Percentiles rank a stretch among this genome's conserved stretches.
Evolutionary conservation across 1,140 invertebrate genomes (phyloP).

Genomic region (Brachystomella parvula): DNA sequence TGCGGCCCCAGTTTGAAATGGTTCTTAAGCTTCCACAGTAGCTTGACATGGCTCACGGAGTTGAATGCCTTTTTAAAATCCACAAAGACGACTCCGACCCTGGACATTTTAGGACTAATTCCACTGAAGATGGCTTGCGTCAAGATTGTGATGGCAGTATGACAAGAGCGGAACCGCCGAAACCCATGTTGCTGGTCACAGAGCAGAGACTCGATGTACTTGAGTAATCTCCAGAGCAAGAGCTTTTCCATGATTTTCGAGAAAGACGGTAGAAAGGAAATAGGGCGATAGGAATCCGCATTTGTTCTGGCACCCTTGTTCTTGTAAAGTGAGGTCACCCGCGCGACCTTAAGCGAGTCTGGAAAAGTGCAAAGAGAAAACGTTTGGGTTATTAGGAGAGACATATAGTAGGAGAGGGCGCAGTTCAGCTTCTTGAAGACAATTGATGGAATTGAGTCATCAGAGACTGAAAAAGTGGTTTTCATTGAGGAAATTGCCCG

Average conservation of each 20-base stretch:
- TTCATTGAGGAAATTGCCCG: neutral
- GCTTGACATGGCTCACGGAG: neutral
- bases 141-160: neutral
- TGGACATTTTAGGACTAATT: neutral
- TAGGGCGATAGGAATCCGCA: neutral
- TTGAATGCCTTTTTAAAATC: constrained; percentile 20
- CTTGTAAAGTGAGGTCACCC: neutral
- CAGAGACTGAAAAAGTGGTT: neutral
- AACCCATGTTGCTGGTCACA: constrained; percentile 3
- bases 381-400: neutral
- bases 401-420: neutral
- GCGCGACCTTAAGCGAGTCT: neutral
- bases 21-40: neutral
- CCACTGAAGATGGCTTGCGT: neutral
- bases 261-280: neutral
- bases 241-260: neutral
- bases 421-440: neutral
- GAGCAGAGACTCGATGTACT: neutral
- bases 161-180: neutral
- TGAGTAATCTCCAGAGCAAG: neutral
- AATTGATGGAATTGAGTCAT: neutral
- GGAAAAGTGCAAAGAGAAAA: neutral
- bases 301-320: neutral
- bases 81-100: constrained; percentile 12
- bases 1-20: neutral